Base-by-base conservation (phyloP, 2,888 invertebrate genomes). In the Amiota minor region DNA sequence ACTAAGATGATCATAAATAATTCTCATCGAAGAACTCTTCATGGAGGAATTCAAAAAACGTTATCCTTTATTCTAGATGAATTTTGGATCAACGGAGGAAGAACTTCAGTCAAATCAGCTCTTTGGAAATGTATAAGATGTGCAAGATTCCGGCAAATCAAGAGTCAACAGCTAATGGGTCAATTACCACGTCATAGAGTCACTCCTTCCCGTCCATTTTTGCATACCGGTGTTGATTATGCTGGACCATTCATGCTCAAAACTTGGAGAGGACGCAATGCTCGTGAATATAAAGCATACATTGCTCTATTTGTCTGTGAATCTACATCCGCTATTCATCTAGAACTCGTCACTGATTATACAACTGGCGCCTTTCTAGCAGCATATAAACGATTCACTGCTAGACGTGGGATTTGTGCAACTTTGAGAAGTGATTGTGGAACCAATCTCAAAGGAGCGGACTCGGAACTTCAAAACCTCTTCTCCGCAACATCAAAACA, bases 381-480 rank as follows among this genome's bases (percentile, higher is more conserved):
- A n/a, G n/a, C n/a, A n/a, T n/a, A n/a, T n/a, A n/a, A n/a, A n/a
- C n/a, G n/a, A n/a, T n/a, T n/a, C n/a, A n/a, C n/a, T n/a, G n/a
- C n/a, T n/a, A n/a, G n/a, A n/a, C n/a, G n/a, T n/a, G n/a, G n/a
- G n/a, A n/a, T n/a, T n/a, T n/a, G n/a, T n/a, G n/a, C n/a, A n/a
- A 71, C 61, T 74, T 74, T 74, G 23, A 71, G 20, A 16, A 20
- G 59, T 20, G 59, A 59, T 59, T 16, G 59, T 16, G 59, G n/a
- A 59, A 59, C 11, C 59, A 20, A 59, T 49, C 49, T 49, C 49
- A 49, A 49, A 49, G 49, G 49, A 49, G 49, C 49, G 49, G 49
- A 49, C 49, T 10, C 49, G 49, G 49, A 49, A 49, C 49, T 49
- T 49, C 49, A 12, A 49, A 49, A 49, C 49, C 49, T 49, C 49